Evolutionary conservation across 2,113 vertebrate species (phyloP), one percentile per base, ranked within the genome.

Genomic region (Sinocyclocheilus anophthalmus): DNA sequence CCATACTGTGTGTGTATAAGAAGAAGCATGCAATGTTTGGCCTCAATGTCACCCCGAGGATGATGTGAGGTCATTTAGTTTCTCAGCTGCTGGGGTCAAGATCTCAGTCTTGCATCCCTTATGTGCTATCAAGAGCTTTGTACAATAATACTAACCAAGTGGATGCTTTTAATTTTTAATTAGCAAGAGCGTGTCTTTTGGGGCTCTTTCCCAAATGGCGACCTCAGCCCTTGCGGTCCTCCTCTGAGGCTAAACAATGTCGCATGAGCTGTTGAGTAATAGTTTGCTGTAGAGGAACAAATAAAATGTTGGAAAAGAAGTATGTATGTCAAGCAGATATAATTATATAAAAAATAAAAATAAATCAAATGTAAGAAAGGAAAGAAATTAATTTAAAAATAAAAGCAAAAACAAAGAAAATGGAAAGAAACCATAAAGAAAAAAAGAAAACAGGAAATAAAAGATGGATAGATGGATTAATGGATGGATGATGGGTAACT

Each of bases 1-100:
- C 30, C 61, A 30, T 59, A 82, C 48, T 85, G 85, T 77, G 77
- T 84, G 82, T 80, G 33, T 76, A 75, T 73, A 22, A 75, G 26
- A 78, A 80, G 39, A 50, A 67, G 18, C 59, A 20, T 33, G 57
- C 55, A 37, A 14, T 87, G 82, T 82, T 77, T 55, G 61, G 57
- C 61, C 22, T 53, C 76, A 83, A 48, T 37, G 67, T 83, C 42
- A 53, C 83, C 39, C 39, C 1, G 20, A 67, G 33, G 45, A 50
- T 85, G 78, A 75, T 81, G 76, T 61, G 30, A 65, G 48, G 65
- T 59, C 84, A 77, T 83, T 42, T 24, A 42, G 53, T 70, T 81
- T 69, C 50, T 37, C 18, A 30, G 57, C 59, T 72, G 70, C n/a
- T 72, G 67, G 50, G 45, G 65, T 88, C 84, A 42, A 55, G 75